phyloP scores from a whole-genome alignment of 92 coral and sea anemone genomes.

The Porites divaricata region DNA sequence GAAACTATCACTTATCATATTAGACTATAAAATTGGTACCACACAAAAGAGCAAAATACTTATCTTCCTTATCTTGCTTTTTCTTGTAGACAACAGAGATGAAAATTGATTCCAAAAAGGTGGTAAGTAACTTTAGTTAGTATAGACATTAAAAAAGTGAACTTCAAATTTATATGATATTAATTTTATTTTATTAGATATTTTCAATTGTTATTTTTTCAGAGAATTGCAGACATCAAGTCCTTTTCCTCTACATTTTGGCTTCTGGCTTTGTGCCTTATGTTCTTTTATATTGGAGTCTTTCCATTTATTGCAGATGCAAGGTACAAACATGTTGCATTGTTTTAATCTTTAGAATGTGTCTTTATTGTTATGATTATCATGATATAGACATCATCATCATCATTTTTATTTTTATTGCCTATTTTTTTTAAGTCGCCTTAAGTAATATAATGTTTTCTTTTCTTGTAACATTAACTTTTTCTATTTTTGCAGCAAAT shows the following conservation, averaged over 20 bases:
- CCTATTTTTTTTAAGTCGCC: background rate
- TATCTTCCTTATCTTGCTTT: background rate
- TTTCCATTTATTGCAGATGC: slow-evolving; percentile 93
- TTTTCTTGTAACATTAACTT: background rate
- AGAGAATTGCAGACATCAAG: slow-evolving; percentile 83
- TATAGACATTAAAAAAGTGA: background rate
- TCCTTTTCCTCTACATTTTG: slow-evolving; percentile 77
- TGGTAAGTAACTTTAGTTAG: slow-evolving; percentile 51
- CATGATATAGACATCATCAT: no score
- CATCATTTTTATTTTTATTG: no score
- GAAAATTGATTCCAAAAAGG: slow-evolving; percentile 72
- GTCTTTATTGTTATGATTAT: no score
- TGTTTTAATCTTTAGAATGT: no score
- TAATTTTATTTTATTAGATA: background rate
- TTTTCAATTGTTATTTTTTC: background rate
- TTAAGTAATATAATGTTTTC: background rate
- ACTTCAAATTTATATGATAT: no score
- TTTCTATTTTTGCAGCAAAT: slow-evolving; percentile 56
- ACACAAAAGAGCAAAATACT: background rate
- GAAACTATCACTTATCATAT: no score
- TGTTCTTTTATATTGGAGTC: slow-evolving; percentile 91
- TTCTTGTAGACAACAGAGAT: slow-evolving; percentile 67
- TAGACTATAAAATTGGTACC: no score
- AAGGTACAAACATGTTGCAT: slow-evolving; percentile 47
- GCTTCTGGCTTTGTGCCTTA: slow-evolving; percentile 79